These are phyloP conservation scores for Synaphobranchus kaupii DNA, from an alignment of 2,797 vertebrate species.

Conservation along the genomic window DNA sequence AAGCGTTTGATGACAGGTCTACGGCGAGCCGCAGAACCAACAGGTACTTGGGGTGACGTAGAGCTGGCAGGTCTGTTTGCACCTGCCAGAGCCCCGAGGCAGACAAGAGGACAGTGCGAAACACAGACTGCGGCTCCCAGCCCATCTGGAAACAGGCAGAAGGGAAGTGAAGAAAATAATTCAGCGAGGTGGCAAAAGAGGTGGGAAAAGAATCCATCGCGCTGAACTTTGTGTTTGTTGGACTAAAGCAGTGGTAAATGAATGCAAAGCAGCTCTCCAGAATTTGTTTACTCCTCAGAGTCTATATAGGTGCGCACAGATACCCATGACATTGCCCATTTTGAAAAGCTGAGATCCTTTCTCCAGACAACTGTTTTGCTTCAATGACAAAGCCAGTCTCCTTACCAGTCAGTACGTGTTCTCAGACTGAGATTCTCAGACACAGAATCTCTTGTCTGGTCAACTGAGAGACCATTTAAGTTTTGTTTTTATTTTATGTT, in stretches of 20 bases:
- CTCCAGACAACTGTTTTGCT: neutral
- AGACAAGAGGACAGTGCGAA: neutral
- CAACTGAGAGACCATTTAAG: neutral
- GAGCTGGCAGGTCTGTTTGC: neutral
- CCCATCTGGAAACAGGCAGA: neutral
- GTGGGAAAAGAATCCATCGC: neutral
- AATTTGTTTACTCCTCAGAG: neutral
- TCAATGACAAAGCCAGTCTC: neutral
- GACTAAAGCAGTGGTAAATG: neutral
- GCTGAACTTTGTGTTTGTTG: neutral
- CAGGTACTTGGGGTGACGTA: neutral
- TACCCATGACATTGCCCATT: neutral
- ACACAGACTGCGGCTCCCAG: neutral
- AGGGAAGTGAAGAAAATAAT: neutral
- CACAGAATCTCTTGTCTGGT: neutral
- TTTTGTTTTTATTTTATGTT: neutral
- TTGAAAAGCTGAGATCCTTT: neutral
- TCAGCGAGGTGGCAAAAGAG: neutral
- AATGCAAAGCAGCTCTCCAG: neutral
- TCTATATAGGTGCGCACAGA: neutral
- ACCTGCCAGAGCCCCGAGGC: neutral
- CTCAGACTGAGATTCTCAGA: neutral
- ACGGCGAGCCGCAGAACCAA: neutral
- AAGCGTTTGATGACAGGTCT: constrained; percentile 18
- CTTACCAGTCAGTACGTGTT: neutral